Conservation (phyloP, 1,140 invertebrate species). For the Magallana ariakensis region DNA sequence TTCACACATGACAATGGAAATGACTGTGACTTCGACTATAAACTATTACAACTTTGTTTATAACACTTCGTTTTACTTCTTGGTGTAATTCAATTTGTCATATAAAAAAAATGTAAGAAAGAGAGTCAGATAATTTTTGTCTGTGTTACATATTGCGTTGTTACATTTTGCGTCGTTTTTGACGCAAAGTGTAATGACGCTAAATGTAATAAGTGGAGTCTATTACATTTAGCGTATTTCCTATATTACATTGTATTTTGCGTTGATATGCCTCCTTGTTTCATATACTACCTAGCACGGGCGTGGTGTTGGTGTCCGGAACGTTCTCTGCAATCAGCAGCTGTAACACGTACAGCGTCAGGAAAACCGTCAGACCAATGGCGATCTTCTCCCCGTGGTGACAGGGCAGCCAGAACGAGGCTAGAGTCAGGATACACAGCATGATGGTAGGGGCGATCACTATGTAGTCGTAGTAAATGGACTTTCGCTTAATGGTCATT, state of each 20-base stretch:
- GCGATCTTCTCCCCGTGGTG: conserved; percentile 78
- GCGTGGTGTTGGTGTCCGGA: conserved; percentile 78
- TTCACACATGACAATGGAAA: too few relatives aligned
- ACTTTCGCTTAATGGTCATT: conserved; percentile 72
- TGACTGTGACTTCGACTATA: too few relatives aligned
- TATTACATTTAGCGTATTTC: too few relatives aligned
- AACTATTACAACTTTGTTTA: too few relatives aligned
- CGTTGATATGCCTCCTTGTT: not conserved
- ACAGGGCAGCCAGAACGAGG: conserved; percentile 76
- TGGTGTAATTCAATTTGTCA: too few relatives aligned
- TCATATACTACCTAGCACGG: conserved; percentile 73
- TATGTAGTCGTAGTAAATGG: conserved; percentile 78
- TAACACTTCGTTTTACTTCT: too few relatives aligned
- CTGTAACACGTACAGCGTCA: conserved; percentile 78
- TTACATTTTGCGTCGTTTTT: too few relatives aligned
- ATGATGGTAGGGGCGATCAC: conserved; percentile 78
- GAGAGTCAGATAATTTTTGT: too few relatives aligned
- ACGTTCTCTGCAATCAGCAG: conserved; percentile 79
- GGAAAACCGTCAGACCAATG: conserved; percentile 78
- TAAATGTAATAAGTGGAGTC: too few relatives aligned
- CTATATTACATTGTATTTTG: not conserved
- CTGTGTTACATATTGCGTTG: too few relatives aligned
- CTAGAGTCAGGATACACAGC: conserved; percentile 77
- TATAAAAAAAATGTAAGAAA: too few relatives aligned
- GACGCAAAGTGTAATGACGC: too few relatives aligned